phyloP scores from a whole-genome alignment of 2,888 invertebrate species.

The Nephrotoma guestfalica region DNA sequence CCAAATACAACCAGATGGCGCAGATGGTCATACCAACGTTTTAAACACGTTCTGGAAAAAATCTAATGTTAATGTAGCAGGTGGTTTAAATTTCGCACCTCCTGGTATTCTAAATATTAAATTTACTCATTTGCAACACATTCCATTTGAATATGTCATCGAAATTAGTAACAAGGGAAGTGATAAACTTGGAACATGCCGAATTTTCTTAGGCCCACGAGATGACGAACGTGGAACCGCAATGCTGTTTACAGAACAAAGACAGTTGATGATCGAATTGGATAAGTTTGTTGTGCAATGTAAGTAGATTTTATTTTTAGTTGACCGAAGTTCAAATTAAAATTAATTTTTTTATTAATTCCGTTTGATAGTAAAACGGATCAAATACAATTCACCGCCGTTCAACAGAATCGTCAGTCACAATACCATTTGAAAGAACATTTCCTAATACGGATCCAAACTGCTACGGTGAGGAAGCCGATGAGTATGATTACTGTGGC shows the following conservation, averaged over 20 bases:
- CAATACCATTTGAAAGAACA: constrained; percentile 60
- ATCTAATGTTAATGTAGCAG: constrained; percentile 20
- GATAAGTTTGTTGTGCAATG: constrained; percentile 58
- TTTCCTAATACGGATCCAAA: too few species aligned
- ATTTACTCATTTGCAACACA: constrained; percentile 57
- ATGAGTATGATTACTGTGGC: constrained; percentile 66
- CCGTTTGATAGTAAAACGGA: too few species aligned
- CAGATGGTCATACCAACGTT: constrained; percentile 11
- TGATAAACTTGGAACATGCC: constrained; percentile 16
- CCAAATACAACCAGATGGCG: neutral
- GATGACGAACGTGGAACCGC: constrained; percentile 50
- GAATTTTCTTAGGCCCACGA: constrained; percentile 57
- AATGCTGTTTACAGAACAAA: constrained; percentile 48
- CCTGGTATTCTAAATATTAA: constrained; percentile 13
- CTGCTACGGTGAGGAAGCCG: too few species aligned
- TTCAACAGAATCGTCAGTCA: constrained; percentile 55
- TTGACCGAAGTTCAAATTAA: too few species aligned
- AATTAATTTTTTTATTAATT: too few species aligned
- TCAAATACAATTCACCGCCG: constrained; percentile 42
- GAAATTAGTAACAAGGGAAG: constrained; percentile 36
- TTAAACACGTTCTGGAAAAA: constrained; percentile 20
- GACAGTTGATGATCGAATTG: constrained; percentile 50
- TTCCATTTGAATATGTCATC: constrained; percentile 44
- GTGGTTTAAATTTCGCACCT: constrained; percentile 23
- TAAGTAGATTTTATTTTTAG: too few species aligned